A percentile compares a stretch with the other conserved stretches of the same genome.
phyloP scores from a whole-genome alignment of 2,797 vertebrate species.

The Nyctalus aviator region DNA sequence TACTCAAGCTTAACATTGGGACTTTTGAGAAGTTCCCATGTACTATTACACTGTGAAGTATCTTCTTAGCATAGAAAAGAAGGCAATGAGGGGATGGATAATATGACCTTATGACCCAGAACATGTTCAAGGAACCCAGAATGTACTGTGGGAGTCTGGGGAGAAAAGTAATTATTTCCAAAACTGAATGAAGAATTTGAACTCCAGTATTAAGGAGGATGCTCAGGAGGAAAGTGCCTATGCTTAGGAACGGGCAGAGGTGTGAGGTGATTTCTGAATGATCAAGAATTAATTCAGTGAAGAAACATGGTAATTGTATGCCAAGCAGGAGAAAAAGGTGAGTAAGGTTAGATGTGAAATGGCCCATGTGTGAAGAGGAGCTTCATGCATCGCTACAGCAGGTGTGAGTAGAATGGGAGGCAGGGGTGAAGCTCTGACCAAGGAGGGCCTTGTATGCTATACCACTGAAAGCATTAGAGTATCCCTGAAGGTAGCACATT shows the following conservation, averaged over 20 bases:
- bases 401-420: neutral
- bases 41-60: neutral
- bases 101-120: neutral
- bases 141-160: neutral
- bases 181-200: too few relatives aligned
- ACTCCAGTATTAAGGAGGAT: accelerated
- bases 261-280: neutral
- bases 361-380: neutral
- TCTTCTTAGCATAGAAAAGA: neutral
- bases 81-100: neutral
- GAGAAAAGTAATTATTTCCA: neutral
- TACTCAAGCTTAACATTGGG: neutral
- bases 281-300: neutral
- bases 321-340: neutral
- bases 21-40: conserved; percentile 19
- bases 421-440: neutral
- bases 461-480: neutral
- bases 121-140: neutral
- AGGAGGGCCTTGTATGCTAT: neutral
- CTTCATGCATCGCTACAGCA: neutral
- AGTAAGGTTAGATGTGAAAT: neutral
- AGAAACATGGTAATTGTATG: neutral
- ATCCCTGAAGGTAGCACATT: accelerated
- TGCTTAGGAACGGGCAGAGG: neutral
- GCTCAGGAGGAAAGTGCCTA: neutral